These are phyloP conservation scores for Meriones psammophilus DNA, from an alignment of 2,797 vertebrate genomes.

Conservation along the genomic window DNA sequence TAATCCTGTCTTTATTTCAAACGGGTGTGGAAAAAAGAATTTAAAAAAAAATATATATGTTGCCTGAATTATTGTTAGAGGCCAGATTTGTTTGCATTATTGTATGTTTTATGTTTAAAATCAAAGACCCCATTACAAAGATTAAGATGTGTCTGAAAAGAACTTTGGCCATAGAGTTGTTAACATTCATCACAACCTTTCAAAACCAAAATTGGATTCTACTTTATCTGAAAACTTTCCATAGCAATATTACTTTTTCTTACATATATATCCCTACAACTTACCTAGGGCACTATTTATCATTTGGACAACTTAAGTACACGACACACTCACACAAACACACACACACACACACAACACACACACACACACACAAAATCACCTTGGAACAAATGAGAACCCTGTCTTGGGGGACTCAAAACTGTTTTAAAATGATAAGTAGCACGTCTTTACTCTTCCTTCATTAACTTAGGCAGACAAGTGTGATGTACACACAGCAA, in stretches of 20 bases:
- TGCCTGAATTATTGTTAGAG: slow-evolving; percentile 55
- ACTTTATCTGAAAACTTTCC: slow-evolving; percentile 88
- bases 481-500: slow-evolving; percentile 75
- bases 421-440: slow-evolving; percentile 88
- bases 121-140: slow-evolving; percentile 76
- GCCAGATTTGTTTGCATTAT: slow-evolving; percentile 45
- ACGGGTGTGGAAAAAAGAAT: background rate
- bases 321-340: slow-evolving; percentile 46
- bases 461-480: slow-evolving; percentile 87
- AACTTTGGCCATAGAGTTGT: slow-evolving; percentile 83
- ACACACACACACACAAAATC: slow-evolving; percentile 64
- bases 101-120: slow-evolving; percentile 72
- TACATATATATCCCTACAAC: slow-evolving; percentile 84
- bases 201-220: slow-evolving; percentile 86
- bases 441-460: slow-evolving; percentile 82
- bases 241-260: slow-evolving; percentile 85
- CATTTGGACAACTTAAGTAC: slow-evolving; percentile 89
- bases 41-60: background rate
- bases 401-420: slow-evolving; percentile 85
- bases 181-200: slow-evolving; percentile 86
- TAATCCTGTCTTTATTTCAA: slow-evolving; percentile 57
- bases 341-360: slow-evolving; percentile 36
- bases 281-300: slow-evolving; percentile 87
- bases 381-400: slow-evolving; percentile 88
- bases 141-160: slow-evolving; percentile 78